These are phyloP conservation scores for Uria lomvia DNA, from an alignment of 2,113 vertebrate species.

Conservation along the genomic window DNA sequence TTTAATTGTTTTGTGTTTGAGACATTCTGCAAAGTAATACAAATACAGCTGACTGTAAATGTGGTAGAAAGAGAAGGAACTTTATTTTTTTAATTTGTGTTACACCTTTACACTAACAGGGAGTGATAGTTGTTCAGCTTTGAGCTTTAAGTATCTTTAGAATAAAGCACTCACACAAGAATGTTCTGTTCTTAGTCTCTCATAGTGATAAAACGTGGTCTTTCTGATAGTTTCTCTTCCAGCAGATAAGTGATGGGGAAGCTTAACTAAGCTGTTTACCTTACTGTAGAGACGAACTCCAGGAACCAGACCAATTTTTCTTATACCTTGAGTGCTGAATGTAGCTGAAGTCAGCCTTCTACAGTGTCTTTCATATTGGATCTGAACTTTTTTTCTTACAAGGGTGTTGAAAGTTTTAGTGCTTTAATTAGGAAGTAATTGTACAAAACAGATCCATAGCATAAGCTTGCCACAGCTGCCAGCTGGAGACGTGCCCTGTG, in stretches of 20 bases:
- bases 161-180: not conserved
- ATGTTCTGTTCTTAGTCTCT: not conserved
- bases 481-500: not conserved
- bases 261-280: not conserved
- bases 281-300: not conserved
- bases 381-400: not conserved
- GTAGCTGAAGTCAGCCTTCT: not conserved
- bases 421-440: not conserved
- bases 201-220: not conserved
- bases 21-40: not conserved
- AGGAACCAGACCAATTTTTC: not conserved
- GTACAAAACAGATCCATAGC: not conserved
- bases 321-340: not conserved
- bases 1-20: not conserved
- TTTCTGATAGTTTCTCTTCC: not conserved
- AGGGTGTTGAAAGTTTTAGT: slow-evolving; percentile 12
- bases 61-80: not conserved
- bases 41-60: not conserved
- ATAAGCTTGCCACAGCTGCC: not conserved
- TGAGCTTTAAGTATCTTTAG: not conserved
- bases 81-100: not conserved
- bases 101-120: not conserved
- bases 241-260: not conserved
- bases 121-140: not conserved
- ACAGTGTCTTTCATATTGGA: not conserved